Conservation (phyloP, 2,113 vertebrate species). For the Otocyon megalotis region DNA sequence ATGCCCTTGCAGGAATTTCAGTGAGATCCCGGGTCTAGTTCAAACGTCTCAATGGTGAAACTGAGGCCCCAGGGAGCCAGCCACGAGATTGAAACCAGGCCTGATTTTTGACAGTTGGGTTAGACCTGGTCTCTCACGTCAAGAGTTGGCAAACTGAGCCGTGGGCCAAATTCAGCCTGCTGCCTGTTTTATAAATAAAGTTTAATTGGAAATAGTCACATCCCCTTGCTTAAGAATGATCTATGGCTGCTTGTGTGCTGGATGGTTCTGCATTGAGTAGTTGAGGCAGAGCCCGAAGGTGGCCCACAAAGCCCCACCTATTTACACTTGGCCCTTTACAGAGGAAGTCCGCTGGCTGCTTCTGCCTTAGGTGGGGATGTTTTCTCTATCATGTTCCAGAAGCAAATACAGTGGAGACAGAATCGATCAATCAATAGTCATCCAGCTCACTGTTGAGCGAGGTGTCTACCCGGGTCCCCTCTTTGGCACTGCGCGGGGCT, state of each 20-base stretch:
- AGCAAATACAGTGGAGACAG: not conserved
- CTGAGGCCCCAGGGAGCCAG: not conserved
- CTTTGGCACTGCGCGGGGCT: fast-evolving
- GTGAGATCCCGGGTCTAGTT: not conserved
- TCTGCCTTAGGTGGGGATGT: not conserved
- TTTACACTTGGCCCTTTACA: not conserved
- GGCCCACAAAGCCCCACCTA: not conserved
- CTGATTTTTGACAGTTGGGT: not conserved
- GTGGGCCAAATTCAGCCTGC: not conserved
- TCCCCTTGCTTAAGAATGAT: not conserved
- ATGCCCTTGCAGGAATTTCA: not conserved
- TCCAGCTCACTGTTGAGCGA: not conserved
- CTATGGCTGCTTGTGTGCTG: not conserved
- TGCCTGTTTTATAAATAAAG: not conserved
- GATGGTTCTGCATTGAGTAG: not conserved
- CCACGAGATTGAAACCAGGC: not conserved
- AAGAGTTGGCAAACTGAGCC: not conserved
- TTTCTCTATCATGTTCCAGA: not conserved
- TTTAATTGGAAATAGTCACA: not conserved
- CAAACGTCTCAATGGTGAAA: not conserved
- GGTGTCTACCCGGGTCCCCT: fast-evolving
- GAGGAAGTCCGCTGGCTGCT: not conserved
- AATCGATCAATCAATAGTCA: not conserved
- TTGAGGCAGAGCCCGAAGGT: not conserved
- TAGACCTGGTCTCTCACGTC: not conserved